Conservation (phyloP, 2,888 invertebrate species). For the Andrena trimmerana region DNA sequence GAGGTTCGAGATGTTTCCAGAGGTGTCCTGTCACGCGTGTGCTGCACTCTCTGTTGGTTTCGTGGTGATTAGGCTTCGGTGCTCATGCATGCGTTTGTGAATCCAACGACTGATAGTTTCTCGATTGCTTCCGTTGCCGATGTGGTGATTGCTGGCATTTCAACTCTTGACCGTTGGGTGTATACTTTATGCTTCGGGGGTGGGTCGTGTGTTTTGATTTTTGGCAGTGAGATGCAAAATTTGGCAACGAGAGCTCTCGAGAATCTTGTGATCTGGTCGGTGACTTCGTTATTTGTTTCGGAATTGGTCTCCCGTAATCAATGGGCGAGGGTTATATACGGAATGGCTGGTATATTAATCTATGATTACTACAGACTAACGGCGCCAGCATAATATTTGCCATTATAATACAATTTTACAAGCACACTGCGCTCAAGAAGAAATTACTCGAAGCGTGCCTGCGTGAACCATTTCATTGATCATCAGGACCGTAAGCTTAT, state of each 20-base stretch:
- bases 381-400: background rate
- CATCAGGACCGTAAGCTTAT: conserved; percentile 24
- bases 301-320: background rate
- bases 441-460: background rate
- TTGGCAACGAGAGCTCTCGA: background rate
- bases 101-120: background rate
- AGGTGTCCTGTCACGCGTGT: conserved; percentile 12
- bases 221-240: background rate
- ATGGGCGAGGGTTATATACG: background rate
- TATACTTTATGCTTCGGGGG: background rate
- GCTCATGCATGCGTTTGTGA: conserved; percentile 10
- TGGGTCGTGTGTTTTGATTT: background rate
- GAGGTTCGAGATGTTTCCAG: conserved; percentile 1
- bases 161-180: background rate
- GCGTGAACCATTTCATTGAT: conserved; percentile 26
- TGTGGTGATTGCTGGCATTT: background rate
- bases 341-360: background rate
- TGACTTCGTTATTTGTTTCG: background rate
- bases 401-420: background rate
- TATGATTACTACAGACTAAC: background rate
- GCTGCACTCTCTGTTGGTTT: background rate
- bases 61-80: background rate
- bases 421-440: background rate
- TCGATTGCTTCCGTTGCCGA: background rate
- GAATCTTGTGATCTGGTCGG: background rate